Conservation (phyloP, 2,113 vertebrate species). For the Vulpes vulpes region DNA sequence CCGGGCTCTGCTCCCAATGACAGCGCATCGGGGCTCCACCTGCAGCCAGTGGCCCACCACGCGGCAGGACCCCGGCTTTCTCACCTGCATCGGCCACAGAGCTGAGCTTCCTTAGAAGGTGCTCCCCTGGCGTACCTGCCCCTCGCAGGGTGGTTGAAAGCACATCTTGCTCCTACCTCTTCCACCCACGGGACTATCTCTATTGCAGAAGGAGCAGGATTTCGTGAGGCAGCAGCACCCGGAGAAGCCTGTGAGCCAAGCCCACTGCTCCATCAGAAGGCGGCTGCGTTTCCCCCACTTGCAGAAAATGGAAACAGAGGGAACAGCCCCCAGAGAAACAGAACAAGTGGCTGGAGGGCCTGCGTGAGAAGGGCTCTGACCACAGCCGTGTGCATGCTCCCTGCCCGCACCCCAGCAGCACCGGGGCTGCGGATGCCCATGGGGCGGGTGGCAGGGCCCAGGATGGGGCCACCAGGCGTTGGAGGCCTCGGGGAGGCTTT, state of each 20-base stretch:
- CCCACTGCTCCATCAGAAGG: not conserved
- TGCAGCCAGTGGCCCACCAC: too few relatives aligned
- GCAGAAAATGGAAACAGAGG: not conserved
- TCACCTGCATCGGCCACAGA: accelerated
- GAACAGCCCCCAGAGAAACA: not conserved
- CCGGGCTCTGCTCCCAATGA: not conserved
- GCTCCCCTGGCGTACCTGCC: not conserved
- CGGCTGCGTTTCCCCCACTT: not conserved
- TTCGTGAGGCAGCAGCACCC: not conserved
- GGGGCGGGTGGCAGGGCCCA: too few relatives aligned
- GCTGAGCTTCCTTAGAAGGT: not conserved
- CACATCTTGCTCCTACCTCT: not conserved
- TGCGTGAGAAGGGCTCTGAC: not conserved
- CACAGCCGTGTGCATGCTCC: not conserved
- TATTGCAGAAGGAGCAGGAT: not conserved
- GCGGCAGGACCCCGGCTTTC: not conserved
- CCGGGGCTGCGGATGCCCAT: too few relatives aligned
- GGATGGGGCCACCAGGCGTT: too few relatives aligned
- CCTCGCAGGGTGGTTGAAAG: not conserved
- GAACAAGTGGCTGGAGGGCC: too few relatives aligned
- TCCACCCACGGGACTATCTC: not conserved
- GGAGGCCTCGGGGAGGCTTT: too few relatives aligned
- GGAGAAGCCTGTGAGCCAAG: not conserved
- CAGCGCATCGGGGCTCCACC: not conserved
- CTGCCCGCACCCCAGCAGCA: not conserved